Percentiles rank a stretch among this genome's conserved stretches.
These are phyloP conservation scores for Lacerta bilineata DNA, from an alignment of 2,797 vertebrate species.

Conservation along the genomic window DNA sequence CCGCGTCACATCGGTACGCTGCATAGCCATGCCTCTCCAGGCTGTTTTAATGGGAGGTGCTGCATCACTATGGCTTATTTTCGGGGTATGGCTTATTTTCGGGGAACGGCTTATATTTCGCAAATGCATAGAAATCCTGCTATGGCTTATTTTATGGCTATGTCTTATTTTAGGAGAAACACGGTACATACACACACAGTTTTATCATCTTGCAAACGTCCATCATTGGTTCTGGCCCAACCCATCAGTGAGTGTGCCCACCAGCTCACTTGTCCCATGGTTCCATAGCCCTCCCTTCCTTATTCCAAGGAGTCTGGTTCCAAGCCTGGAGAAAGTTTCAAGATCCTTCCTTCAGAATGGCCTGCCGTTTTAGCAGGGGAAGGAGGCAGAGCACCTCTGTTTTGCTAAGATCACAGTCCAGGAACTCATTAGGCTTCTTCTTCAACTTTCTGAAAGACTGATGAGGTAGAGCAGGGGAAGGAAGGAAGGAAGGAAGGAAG, in stretches of 20 bases:
- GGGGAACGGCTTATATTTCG: too few relatives aligned
- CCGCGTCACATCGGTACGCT: too few relatives aligned
- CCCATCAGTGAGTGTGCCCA: neutral
- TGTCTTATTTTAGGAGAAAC: too few relatives aligned
- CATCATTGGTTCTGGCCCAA: too few relatives aligned
- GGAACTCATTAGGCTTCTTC: neutral
- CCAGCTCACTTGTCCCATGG: neutral
- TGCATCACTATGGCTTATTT: too few relatives aligned
- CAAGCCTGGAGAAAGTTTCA: neutral
- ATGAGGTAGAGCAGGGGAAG: neutral
- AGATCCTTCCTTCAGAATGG: neutral
- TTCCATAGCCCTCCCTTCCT: neutral
- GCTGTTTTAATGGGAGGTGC: too few relatives aligned
- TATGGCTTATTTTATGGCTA: too few relatives aligned
- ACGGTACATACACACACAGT: too few relatives aligned
- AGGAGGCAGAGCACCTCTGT: neutral
- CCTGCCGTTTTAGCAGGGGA: neutral
- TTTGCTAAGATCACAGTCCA: neutral
- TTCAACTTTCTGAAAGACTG: neutral
- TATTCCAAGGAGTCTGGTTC: neutral
- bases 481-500: fast-evolving
- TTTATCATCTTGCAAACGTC: neutral
- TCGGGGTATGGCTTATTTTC: too few relatives aligned
- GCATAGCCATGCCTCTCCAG: too few relatives aligned
- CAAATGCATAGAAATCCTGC: too few relatives aligned